Base-by-base conservation (phyloP, 2,888 invertebrate genomes). In the Oscheius myriophilus region DNA sequence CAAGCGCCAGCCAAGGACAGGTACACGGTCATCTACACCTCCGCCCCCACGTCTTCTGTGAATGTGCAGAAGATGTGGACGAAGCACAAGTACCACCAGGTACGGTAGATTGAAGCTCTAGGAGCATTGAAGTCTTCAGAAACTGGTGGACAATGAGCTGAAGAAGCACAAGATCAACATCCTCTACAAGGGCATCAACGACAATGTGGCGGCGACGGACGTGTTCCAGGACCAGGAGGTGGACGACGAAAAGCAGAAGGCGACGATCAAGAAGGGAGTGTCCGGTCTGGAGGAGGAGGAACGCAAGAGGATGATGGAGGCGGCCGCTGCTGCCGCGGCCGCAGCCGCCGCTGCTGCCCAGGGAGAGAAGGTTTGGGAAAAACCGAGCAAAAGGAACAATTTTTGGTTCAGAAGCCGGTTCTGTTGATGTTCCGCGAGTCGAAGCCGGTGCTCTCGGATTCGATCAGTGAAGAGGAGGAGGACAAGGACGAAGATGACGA, bases 1-100 rank as follows among this genome's bases (percentile, higher is more conserved):
- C 9, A 9, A 21, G 11, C 23, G 12, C 25, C 53, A 3, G 18
- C 18, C n/a, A 52, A 39, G 16, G 42, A 42, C 26, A 18, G 58
- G 6, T 65, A 43, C 39, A 55, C 65, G 21, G 16, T 23, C n/a
- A 55, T 65, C 16, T 52, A 33, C 43, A 45, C 46, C n/a, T 9
- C 16, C 12, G 49, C 65, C 11, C 16, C 42, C 9, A 16, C 61
- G 0, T 21, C 62, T 9, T 12, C 18, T 7, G 18, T 23, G 18
- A 46, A 67, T 23, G 43, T 25, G 12, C 43, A 46, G 25, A 67
- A 59, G 53, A 42, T 42, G 33, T 52, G 62, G 53, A 62, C 62
- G 26, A n/a, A 67, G 23, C 61, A 46, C 39, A 67, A 67, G 42
- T 51, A 14, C 14, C 26, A n/a, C 11, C 25, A 25, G 26, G n/a